These are phyloP conservation scores for Acanthiza pusilla DNA, from an alignment of 2,797 vertebrate species.

Conservation along the genomic window DNA sequence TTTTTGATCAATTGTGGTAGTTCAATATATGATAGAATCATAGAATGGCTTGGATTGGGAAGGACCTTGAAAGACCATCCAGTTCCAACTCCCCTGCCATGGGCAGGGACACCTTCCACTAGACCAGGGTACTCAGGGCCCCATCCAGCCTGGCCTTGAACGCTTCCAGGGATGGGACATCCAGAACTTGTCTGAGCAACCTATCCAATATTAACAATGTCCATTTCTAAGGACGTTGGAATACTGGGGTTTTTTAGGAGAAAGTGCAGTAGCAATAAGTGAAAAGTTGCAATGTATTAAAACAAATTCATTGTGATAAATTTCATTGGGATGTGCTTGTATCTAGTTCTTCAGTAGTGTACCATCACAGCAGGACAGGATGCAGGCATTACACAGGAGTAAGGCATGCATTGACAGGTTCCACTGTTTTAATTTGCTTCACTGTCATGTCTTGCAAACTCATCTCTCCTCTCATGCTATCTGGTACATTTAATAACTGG, in stretches of 20 bases:
- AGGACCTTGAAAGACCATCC: background rate
- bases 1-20: background rate
- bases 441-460: constrained; percentile 22
- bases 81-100: accelerated
- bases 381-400: background rate
- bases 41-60: background rate
- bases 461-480: constrained; percentile 7
- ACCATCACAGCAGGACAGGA: background rate
- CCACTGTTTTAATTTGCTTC: constrained; percentile 45
- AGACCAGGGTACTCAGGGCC: background rate
- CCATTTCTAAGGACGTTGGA: background rate
- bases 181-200: background rate
- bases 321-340: background rate
- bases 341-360: background rate
- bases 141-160: background rate
- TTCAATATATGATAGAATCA: background rate
- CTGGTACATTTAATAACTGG: constrained; percentile 40
- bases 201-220: background rate
- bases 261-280: background rate
- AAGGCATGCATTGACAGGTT: background rate
- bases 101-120: background rate
- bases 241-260: background rate
- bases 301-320: background rate
- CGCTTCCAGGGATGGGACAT: background rate
- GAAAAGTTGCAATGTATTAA: background rate